phyloP scores from a whole-genome alignment of 1,140 invertebrate genomes.

The Euura lappo region DNA sequence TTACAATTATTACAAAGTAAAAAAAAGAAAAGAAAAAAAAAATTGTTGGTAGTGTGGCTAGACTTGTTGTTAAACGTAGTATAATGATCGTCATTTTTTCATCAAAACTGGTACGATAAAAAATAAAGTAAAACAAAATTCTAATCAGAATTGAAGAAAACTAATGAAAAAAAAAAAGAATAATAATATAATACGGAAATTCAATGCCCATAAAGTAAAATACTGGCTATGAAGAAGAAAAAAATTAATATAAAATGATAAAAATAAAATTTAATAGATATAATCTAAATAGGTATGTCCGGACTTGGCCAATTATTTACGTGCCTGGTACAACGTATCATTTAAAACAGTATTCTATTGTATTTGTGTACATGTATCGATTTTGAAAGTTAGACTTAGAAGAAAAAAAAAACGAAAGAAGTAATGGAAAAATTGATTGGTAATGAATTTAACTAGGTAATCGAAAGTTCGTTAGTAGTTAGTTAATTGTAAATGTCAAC shows the following conservation, averaged over 20 bases:
- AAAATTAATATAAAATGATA: neutral
- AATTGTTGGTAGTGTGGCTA: constrained; percentile 2
- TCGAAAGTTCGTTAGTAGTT: neutral
- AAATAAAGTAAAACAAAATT: neutral
- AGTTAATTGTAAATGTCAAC: constrained; percentile 1
- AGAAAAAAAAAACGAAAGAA: neutral
- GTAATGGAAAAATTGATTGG: neutral
- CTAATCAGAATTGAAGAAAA: neutral
- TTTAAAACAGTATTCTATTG: constrained; percentile 5
- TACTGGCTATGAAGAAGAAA: neutral
- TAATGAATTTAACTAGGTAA: neutral
- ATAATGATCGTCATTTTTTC: neutral
- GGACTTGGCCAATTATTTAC: constrained; percentile 36
- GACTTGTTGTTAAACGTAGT: neutral
- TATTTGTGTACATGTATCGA: neutral
- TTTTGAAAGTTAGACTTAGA: neutral
- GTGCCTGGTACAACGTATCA: constrained; percentile 27
- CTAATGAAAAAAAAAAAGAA: neutral
- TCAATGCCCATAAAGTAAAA: constrained; percentile 15
- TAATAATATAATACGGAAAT: neutral
- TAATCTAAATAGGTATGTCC: neutral
- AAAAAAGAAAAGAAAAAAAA: neutral
- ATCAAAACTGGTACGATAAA: neutral
- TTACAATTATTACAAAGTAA: neutral
- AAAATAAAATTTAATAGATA: constrained; percentile 14